Percentiles rank a stretch among this genome's conserved stretches.
Evolutionary conservation across 2,888 invertebrate genomes (phyloP).

Genomic region (Morpho achilles): DNA sequence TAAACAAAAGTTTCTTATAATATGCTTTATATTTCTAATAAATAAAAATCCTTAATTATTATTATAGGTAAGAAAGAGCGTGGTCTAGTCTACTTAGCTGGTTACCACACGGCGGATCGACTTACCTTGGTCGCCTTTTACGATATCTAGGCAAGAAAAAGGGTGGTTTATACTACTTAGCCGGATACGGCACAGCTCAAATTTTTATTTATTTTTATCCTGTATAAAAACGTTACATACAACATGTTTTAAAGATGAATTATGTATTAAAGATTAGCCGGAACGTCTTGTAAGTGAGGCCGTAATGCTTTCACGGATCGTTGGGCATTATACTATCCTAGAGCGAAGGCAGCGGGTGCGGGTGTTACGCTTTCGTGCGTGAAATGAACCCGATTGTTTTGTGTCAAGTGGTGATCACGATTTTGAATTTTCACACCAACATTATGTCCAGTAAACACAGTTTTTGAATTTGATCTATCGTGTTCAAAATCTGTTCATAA

Average conservation of each 20-base stretch:
- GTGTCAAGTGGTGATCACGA: constrained; percentile 43
- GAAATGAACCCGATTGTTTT: constrained; percentile 50
- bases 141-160: too few species aligned
- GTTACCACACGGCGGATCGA: too few species aligned
- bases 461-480: neutral
- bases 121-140: too few species aligned
- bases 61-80: too few species aligned
- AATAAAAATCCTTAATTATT: too few species aligned
- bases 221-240: neutral
- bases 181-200: neutral
- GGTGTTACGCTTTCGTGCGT: constrained; percentile 37
- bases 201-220: neutral
- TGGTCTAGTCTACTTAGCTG: neutral
- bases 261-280: constrained; percentile 37
- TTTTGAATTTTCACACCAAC: constrained; percentile 19
- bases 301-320: constrained; percentile 52
- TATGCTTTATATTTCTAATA: too few species aligned
- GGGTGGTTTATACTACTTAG: neutral
- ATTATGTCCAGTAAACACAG: constrained; percentile 17
- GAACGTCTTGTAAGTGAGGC: constrained; percentile 43
- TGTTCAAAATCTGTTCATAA: too few species aligned
- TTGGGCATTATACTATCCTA: constrained; percentile 40
- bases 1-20: too few species aligned
- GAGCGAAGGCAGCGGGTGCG: constrained; percentile 33
- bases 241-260: constrained; percentile 7